A percentile compares a stretch with the other conserved stretches of the same genome.
Conservation (phyloP, 1,140 invertebrate genomes). For the Zaprionus gabonicus region DNA sequence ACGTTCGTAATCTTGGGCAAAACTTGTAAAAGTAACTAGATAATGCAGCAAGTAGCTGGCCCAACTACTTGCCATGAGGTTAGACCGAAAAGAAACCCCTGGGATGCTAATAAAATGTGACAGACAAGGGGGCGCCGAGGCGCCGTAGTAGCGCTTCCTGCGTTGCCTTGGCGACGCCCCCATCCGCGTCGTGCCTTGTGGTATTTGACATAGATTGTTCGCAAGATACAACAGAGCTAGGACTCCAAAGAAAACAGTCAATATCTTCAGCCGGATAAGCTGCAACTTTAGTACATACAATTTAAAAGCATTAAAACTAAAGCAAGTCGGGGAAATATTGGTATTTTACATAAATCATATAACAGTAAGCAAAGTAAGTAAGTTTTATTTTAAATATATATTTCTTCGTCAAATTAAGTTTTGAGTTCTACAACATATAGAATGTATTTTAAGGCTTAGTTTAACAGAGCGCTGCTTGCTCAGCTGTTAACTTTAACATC, state of each 20-base stretch:
- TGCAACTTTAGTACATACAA: conserved; percentile 1
- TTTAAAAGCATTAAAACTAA: neutral
- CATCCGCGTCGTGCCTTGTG: neutral
- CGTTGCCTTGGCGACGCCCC: neutral
- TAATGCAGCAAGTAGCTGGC: conserved; percentile 63
- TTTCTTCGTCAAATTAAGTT: no score
- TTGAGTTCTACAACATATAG: no score
- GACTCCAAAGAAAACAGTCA: neutral
- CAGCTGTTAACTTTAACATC: neutral
- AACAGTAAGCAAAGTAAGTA: no score
- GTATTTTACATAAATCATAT: neutral
- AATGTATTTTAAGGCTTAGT: no score
- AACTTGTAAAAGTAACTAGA: conserved; percentile 78
- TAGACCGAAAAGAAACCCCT: conserved; percentile 12
- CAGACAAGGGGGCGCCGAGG: neutral
- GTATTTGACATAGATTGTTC: conserved; percentile 17
- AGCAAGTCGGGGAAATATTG: neutral
- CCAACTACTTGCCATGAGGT: conserved; percentile 19
- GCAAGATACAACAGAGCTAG: neutral
- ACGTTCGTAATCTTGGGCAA: conserved; percentile 62
- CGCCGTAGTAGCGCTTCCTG: neutral
- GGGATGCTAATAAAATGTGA: conserved; percentile 34
- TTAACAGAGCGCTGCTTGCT: no score
- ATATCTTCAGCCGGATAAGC: neutral
- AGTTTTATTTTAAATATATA: no score